Conservation (phyloP, 92 coral and sea anemone species). For the Palythoa heliodiscus region DNA sequence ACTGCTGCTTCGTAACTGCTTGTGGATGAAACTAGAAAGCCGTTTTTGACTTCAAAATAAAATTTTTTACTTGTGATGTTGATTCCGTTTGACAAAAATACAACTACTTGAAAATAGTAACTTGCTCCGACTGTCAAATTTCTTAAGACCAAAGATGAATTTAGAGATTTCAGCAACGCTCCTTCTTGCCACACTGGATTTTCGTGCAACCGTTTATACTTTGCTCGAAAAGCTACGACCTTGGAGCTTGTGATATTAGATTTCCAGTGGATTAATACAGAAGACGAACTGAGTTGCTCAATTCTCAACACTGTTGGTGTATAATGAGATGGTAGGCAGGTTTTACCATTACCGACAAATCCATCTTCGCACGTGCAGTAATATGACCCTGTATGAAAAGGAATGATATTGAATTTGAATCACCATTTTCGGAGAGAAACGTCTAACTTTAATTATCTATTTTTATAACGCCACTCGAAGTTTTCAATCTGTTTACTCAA, state of each 20-base stretch:
- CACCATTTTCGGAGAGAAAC: neutral
- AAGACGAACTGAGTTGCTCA: slow-evolving; percentile 20
- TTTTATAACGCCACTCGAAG: neutral
- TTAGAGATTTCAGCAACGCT: neutral
- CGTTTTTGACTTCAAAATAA: neutral
- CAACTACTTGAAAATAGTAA: neutral
- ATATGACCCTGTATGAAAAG: slow-evolving; percentile 44
- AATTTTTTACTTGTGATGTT: neutral
- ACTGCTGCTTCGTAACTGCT: neutral
- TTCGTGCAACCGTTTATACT: neutral
- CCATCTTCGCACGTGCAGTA: slow-evolving; percentile 48
- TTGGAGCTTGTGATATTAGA: slow-evolving; percentile 22
- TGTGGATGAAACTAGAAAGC: neutral
- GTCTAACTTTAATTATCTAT: neutral
- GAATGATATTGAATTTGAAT: neutral
- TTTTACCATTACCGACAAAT: slow-evolving; percentile 50
- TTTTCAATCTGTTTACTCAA: no score
- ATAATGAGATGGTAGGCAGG: slow-evolving; percentile 27
- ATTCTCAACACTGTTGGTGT: slow-evolving; percentile 28
- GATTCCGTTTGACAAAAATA: neutral
- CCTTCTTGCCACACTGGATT: slow-evolving; percentile 15
- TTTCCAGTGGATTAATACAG: slow-evolving; percentile 47
- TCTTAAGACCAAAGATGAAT: slow-evolving; percentile 1
- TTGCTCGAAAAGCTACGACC: slow-evolving; percentile 3
- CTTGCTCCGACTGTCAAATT: neutral